Evolutionary conservation across 2,113 vertebrate species (phyloP), one percentile per base, ranked within the genome.

Genomic region (Dromiciops gliroides): DNA sequence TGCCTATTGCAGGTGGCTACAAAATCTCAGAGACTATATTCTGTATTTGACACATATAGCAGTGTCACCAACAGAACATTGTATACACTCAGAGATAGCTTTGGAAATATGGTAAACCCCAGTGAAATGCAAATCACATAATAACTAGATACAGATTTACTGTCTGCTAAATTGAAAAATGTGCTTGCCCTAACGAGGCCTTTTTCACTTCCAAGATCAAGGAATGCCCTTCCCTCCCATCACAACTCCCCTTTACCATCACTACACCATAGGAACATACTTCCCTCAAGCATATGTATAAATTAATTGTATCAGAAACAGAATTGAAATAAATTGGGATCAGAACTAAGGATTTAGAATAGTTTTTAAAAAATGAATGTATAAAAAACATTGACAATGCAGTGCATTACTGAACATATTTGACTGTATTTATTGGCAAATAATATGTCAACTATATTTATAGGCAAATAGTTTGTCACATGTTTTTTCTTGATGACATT

Each of bases 61-160:
- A 48, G 8, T 9, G 56, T 91, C 48, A 0, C 93, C 37, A 75
- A 95, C 94, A 31, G 16, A 90, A 90, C 88, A 28, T 96, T 92
- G 37, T 89, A 92, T 75, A 93, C 96, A 95, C 48, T 0, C 16
- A 91, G 47, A 89, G 90, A 44, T 49, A 89, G 90, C 96, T 94
- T 97, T 93, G 51, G 94, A 97, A 97, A 97, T 90, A 44, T 92
- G 93, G 19, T 48, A 95, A 97, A 91, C 90, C 96, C 94, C 92
- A 95, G 91, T 51, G 56, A 83, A 98, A 95, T 49, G 89, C 90
- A 94, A 83, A 53, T 37, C 93, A 90, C 91, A 94, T 94, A 96
- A 97, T 95, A 95, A 92, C 91, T 96, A 93, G 96, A 92, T 96
- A 92, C 96, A 97, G 96, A 97, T 90, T 90, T 49, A 49, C 89